Evolutionary conservation across 2,113 vertebrate species (phyloP).

Genomic region (Actenoides hombroni): DNA sequence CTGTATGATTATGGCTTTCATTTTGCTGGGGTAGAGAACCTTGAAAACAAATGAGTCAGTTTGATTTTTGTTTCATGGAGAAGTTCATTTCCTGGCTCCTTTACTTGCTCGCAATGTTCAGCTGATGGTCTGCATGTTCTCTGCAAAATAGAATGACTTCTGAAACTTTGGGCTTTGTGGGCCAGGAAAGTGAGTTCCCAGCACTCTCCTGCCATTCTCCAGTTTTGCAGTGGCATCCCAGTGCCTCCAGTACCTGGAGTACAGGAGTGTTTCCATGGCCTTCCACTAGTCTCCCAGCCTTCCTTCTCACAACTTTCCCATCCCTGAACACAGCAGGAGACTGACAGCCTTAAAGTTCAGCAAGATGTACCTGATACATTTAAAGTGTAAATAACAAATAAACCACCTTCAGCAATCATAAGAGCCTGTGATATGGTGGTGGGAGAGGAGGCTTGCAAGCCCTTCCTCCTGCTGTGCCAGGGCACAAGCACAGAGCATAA

Average conservation of each 20-base stretch:
- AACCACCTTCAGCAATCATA: background rate
- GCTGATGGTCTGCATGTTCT: background rate
- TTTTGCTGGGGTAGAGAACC: slow-evolving; percentile 29
- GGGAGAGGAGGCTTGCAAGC: background rate
- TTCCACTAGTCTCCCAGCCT: background rate
- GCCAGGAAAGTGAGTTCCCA: background rate
- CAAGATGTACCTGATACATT: background rate
- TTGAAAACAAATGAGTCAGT: slow-evolving; percentile 65
- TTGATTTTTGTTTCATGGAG: slow-evolving; percentile 48
- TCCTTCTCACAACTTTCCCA: background rate
- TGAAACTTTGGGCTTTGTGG: background rate
- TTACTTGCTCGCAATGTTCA: rapidly evolving
- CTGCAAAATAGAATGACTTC: background rate
- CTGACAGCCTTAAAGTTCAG: background rate
- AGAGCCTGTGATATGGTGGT: background rate
- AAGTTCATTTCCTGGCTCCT: slow-evolving; percentile 43
- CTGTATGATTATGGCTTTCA: slow-evolving; percentile 61
- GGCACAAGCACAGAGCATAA: background rate
- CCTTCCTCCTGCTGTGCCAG: background rate
- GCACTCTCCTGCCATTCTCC: background rate
- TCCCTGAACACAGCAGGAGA: background rate
- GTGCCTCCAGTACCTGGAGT: background rate
- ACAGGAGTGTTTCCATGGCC: background rate
- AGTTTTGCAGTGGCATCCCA: background rate
- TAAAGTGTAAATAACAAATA: background rate